Percentiles rank a stretch among this genome's conserved stretches.
Conservation (phyloP, 2,797 vertebrate genomes). For the Mionectes olivaceus region DNA sequence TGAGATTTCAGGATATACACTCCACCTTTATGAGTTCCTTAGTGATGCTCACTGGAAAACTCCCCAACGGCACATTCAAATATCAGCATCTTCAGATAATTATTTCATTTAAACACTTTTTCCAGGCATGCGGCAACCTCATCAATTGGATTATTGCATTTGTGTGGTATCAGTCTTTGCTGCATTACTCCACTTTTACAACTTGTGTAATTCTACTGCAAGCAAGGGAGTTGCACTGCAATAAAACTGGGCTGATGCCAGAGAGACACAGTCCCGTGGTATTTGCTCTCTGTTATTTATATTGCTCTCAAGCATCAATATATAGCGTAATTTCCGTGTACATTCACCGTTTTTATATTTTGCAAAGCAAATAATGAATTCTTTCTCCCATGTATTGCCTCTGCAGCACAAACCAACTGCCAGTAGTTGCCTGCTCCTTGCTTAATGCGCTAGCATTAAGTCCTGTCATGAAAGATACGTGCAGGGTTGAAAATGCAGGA, state of each 20-base stretch:
- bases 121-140: constrained; percentile 32
- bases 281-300: constrained; percentile 41
- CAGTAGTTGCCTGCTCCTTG: background rate
- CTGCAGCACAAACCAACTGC: constrained; percentile 31
- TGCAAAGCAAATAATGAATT: constrained; percentile 36
- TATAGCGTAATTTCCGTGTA: constrained; percentile 44
- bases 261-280: constrained; percentile 17
- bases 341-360: constrained; percentile 38
- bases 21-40: constrained; percentile 60
- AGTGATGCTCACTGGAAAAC: constrained; percentile 47
- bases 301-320: constrained; percentile 52
- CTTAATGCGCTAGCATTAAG: constrained; percentile 5
- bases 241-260: constrained; percentile 43
- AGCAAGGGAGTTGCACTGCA: constrained; percentile 43
- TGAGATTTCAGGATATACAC: constrained; percentile 67
- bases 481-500: background rate
- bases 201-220: constrained; percentile 50
- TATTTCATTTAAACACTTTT: constrained; percentile 41
- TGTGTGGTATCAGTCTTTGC: constrained; percentile 29
- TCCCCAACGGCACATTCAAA: constrained; percentile 39
- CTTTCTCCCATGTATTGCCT: constrained; percentile 16
- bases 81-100: constrained; percentile 45
- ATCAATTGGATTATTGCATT: constrained; percentile 56
- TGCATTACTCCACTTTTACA: constrained; percentile 49
- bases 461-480: background rate